These are phyloP conservation scores for Scytalopus superciliaris DNA, from an alignment of 2,113 vertebrate species.

Conservation along the genomic window DNA sequence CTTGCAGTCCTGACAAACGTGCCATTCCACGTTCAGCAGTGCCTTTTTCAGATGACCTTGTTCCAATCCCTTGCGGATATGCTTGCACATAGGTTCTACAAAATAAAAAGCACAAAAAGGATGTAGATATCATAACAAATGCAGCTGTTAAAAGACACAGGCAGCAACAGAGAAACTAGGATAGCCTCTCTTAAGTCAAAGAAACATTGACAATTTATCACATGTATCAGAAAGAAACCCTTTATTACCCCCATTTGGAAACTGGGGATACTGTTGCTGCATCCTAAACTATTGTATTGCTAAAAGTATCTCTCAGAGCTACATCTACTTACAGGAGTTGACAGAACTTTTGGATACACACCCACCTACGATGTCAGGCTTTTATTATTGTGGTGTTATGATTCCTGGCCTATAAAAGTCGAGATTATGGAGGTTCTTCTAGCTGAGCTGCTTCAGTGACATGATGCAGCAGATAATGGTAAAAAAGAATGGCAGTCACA, in stretches of 20 bases:
- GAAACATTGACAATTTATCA: neutral
- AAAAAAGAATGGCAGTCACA: neutral
- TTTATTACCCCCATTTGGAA: neutral
- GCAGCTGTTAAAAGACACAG: neutral
- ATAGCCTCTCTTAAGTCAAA: neutral
- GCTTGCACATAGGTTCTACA: conserved; percentile 82
- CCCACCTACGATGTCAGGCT: neutral
- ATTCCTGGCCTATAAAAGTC: neutral
- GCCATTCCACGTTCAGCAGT: conserved; percentile 76
- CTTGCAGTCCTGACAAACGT: conserved; percentile 87
- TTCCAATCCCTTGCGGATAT: conserved; percentile 88
- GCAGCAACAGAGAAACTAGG: neutral
- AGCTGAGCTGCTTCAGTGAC: neutral
- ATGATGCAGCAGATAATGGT: neutral
- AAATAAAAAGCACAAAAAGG: neutral
- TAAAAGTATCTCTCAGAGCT: neutral
- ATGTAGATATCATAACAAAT: neutral
- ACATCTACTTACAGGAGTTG: neutral
- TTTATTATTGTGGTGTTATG: neutral
- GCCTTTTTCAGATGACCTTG: conserved; percentile 84
- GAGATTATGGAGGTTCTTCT: neutral
- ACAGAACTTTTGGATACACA: neutral
- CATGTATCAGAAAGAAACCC: neutral
- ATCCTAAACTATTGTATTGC: neutral
- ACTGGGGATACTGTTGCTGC: neutral